These are phyloP conservation scores for Alces alces DNA, from an alignment of 2,113 vertebrate genomes.

Conservation along the genomic window DNA sequence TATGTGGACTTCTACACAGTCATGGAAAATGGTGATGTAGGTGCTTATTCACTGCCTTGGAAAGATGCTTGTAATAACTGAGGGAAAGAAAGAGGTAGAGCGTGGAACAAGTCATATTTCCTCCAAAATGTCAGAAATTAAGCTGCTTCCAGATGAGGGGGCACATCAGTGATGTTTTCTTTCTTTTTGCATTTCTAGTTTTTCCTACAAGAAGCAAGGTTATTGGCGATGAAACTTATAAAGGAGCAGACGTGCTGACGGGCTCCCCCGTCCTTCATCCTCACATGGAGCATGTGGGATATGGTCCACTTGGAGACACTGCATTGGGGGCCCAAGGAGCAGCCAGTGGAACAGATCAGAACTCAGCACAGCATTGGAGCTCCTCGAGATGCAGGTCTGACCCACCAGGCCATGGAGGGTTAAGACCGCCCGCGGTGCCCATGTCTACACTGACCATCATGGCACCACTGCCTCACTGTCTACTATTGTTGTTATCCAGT, in stretches of 20 bases:
- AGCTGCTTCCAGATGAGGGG: not conserved
- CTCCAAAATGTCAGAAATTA: not conserved
- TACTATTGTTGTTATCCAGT: not conserved
- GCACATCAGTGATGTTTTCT: not conserved
- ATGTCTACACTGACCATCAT: not conserved
- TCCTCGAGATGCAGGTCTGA: not conserved
- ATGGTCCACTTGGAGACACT: not conserved
- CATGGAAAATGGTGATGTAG: not conserved
- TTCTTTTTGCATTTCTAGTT: not conserved
- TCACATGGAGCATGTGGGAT: not conserved
- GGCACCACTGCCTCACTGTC: not conserved
- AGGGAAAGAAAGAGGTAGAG: not conserved
- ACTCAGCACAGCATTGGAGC: not conserved
- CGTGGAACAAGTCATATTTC: not conserved
- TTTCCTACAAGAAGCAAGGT: not conserved
- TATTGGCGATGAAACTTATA: not conserved
- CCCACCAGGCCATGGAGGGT: not conserved
- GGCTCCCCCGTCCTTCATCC: accelerated
- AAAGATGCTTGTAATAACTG: not conserved
- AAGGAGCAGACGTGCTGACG: not conserved
- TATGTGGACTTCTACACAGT: not conserved
- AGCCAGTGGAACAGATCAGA: not conserved
- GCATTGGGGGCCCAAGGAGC: not conserved
- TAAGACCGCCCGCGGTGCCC: accelerated
- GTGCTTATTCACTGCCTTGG: not conserved